Evolutionary conservation across 1,140 invertebrate species (phyloP).

Genomic region (Drosophila chauvacae): DNA sequence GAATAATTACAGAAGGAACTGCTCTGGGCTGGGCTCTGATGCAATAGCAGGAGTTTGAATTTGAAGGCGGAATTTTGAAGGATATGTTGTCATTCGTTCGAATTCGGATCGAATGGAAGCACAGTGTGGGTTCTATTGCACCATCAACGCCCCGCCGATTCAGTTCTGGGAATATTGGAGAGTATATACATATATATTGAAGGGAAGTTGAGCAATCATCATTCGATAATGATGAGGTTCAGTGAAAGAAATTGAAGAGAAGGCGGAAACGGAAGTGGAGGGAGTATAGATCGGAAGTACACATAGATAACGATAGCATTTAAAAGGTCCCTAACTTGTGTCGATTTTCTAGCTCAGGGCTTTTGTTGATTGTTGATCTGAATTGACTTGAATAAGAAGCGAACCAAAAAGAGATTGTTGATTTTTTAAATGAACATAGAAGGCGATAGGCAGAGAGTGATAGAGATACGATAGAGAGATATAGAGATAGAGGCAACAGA

Average conservation of each 20-base stretch:
- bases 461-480: slow-evolving; percentile 46
- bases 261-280: slow-evolving; percentile 38
- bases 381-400: slow-evolving; percentile 45
- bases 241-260: slow-evolving; percentile 38
- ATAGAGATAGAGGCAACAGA: slow-evolving; percentile 65
- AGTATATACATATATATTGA: slow-evolving; percentile 46
- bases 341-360: slow-evolving; percentile 30
- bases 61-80: slow-evolving; percentile 19
- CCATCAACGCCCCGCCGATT: slow-evolving; percentile 32
- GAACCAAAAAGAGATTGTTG: slow-evolving; percentile 57
- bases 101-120: slow-evolving; percentile 12
- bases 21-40: slow-evolving; percentile 14
- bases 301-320: slow-evolving; percentile 84
- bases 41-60: slow-evolving; percentile 16
- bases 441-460: slow-evolving; percentile 54
- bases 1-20: slow-evolving; percentile 57
- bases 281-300: slow-evolving; percentile 46
- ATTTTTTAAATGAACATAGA: slow-evolving; percentile 47
- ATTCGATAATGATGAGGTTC: slow-evolving; percentile 2
- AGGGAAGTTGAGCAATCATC: slow-evolving; percentile 56
- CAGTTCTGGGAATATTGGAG: slow-evolving; percentile 36
- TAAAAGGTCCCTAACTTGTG: slow-evolving; percentile 70
- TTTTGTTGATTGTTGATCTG: slow-evolving; percentile 39
- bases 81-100: background rate
- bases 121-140: slow-evolving; percentile 44